A percentile compares a stretch with the other conserved stretches of the same genome.
These are phyloP conservation scores for Botia kubotai DNA, from an alignment of 2,797 vertebrate genomes.

Conservation along the genomic window DNA sequence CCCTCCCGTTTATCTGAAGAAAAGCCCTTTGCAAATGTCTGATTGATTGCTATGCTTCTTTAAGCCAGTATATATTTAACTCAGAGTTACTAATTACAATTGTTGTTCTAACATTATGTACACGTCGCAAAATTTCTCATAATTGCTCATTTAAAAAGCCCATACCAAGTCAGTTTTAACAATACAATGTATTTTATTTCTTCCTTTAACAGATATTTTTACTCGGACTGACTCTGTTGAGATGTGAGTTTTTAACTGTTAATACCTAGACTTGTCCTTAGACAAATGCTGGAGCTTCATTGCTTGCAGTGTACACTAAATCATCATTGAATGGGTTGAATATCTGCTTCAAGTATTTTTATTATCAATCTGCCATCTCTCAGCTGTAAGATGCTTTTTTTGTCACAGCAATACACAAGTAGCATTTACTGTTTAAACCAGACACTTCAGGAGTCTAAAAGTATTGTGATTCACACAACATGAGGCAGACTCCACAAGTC, in stretches of 20 bases:
- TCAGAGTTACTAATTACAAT: too few species aligned
- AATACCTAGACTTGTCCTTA: too few species aligned
- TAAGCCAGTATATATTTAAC: too few species aligned
- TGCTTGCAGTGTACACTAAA: background rate
- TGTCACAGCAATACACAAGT: background rate
- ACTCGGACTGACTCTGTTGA: too few species aligned
- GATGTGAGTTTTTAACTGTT: too few species aligned
- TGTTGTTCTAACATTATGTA: background rate
- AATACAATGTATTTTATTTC: too few species aligned
- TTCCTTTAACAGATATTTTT: too few species aligned
- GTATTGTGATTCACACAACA: background rate
- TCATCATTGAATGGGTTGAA: background rate
- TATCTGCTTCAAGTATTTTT: background rate
- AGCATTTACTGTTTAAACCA: background rate
- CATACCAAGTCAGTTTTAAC: background rate
- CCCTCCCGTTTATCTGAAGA: too few species aligned
- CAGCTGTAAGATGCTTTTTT: background rate
- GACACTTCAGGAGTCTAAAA: background rate
- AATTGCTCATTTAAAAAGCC: background rate
- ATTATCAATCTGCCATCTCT: too few species aligned
- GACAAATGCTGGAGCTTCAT: too few species aligned
- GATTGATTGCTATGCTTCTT: too few species aligned
- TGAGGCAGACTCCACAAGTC: conserved; percentile 29
- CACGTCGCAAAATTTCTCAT: background rate
- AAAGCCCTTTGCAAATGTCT: too few species aligned